Conservation (phyloP, 2,888 invertebrate species). For the Cryptosula pallasiana region DNA sequence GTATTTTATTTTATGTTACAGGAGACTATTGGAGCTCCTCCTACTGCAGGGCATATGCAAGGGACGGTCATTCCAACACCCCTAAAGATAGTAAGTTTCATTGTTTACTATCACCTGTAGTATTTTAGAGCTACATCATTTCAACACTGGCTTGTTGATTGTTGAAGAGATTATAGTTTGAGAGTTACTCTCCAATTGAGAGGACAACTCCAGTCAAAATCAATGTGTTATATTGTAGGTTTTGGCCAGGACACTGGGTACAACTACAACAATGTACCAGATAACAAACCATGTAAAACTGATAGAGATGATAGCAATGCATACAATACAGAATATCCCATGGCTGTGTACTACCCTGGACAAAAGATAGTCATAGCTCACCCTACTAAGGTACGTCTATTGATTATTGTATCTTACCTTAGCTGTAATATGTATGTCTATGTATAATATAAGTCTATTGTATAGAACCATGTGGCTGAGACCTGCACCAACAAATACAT, state of each 20-base stretch:
- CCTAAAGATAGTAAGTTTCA: neutral
- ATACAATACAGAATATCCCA: constrained; percentile 26
- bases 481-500: constrained; percentile 28
- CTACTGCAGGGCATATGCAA: neutral
- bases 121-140: too few relatives aligned
- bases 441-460: too few relatives aligned
- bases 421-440: too few relatives aligned
- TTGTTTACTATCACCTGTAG: too few relatives aligned
- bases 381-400: constrained; percentile 27
- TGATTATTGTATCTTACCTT: too few relatives aligned
- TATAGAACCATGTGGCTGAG: constrained; percentile 29
- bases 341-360: constrained; percentile 28
- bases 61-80: neutral
- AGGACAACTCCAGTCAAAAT: too few relatives aligned
- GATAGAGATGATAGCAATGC: constrained; percentile 22
- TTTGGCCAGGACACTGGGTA: constrained; percentile 28
- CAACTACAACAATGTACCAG: constrained; percentile 16
- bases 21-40: constrained; percentile 20
- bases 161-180: too few relatives aligned
- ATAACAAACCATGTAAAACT: constrained; percentile 25
- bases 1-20: neutral
- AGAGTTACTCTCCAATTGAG: too few relatives aligned
- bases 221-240: neutral
- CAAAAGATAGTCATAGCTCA: constrained; percentile 28
- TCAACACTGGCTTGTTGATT: too few relatives aligned